phyloP scores from a whole-genome alignment of 2,113 vertebrate species.

The Calypte anna region DNA sequence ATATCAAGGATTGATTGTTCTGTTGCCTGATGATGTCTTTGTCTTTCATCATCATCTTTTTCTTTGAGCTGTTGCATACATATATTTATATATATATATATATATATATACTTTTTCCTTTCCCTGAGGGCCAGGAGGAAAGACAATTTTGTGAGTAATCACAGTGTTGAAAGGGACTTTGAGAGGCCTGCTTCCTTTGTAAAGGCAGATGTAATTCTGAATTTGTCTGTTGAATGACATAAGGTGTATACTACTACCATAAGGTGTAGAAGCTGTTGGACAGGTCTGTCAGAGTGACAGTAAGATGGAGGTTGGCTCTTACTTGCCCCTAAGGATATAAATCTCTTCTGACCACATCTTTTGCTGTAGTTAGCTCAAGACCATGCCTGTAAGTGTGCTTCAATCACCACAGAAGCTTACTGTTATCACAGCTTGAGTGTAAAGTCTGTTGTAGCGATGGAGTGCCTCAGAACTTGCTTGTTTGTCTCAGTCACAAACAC shows the following conservation, averaged over 20 bases:
- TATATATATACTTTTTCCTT: background rate
- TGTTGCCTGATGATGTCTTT: background rate
- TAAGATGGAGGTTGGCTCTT: background rate
- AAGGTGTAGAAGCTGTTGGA: slow-evolving; percentile 14
- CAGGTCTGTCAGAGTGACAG: background rate
- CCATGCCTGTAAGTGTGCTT: background rate
- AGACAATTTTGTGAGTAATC: background rate
- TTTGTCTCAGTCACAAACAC: background rate
- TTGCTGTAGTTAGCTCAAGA: background rate
- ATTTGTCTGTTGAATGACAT: background rate
- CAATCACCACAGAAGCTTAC: background rate
- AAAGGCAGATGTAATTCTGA: background rate
- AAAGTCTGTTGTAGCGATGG: background rate
- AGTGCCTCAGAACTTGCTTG: background rate
- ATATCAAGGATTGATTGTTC: background rate
- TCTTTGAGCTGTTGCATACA: background rate
- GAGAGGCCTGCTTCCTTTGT: background rate
- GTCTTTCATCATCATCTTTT: background rate
- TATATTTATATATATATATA: background rate
- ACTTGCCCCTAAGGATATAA: slow-evolving; percentile 2
- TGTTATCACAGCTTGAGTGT: background rate
- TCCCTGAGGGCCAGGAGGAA: background rate
- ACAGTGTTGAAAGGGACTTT: background rate
- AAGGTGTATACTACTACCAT: background rate
- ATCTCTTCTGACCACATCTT: slow-evolving; percentile 13